phyloP scores from a whole-genome alignment of 2,797 vertebrate species.

The Intellagama lesueurii region DNA sequence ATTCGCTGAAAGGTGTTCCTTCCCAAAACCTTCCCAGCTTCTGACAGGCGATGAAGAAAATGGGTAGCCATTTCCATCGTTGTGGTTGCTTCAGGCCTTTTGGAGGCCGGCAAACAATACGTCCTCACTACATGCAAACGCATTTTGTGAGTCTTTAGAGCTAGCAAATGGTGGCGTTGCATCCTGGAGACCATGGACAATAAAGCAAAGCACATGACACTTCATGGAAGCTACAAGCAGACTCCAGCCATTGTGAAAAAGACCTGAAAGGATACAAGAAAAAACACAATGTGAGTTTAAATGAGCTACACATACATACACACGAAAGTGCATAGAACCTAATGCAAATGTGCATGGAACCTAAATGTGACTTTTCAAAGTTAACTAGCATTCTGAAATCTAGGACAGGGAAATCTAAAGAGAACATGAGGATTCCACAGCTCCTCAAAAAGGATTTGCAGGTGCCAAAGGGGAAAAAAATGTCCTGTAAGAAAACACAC shows the following conservation, averaged over 20 bases:
- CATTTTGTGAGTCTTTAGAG: constrained; percentile 66
- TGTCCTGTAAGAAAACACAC: rapidly evolving
- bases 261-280: constrained; percentile 41
- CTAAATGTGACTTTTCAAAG: not conserved
- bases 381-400: not conserved
- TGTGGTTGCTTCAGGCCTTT: constrained; percentile 70
- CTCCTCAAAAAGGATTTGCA: not conserved
- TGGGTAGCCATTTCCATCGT: constrained; percentile 62
- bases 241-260: constrained; percentile 33
- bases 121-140: constrained; percentile 67
- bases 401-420: not conserved
- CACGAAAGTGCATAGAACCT: too few relatives aligned
- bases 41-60: constrained; percentile 76
- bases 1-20: constrained; percentile 78
- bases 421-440: too few relatives aligned
- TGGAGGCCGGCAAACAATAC: constrained; percentile 78
- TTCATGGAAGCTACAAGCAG: constrained; percentile 71
- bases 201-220: constrained; percentile 73
- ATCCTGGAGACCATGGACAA: constrained; percentile 75
- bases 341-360: not conserved
- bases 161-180: constrained; percentile 63
- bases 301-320: too few relatives aligned
- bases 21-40: constrained; percentile 80
- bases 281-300: not conserved
- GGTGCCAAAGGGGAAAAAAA: not conserved